A percentile compares a stretch with the other conserved stretches of the same genome.
These are phyloP conservation scores for Drosophila orosa DNA, from an alignment of 1,140 invertebrate species.

Conservation along the genomic window DNA sequence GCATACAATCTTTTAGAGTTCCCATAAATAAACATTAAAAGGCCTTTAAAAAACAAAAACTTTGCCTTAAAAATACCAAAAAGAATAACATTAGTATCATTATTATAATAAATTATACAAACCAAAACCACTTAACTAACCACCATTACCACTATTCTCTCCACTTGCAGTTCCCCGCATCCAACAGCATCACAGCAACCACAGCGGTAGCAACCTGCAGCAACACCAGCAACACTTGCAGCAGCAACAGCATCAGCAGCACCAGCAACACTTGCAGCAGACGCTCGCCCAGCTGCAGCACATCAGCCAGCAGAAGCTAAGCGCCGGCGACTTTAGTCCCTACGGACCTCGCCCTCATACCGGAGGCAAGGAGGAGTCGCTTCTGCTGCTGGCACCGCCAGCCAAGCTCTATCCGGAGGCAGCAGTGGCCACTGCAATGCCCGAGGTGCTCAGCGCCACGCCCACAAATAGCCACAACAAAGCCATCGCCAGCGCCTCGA, in stretches of 20 bases:
- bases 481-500: slow-evolving; percentile 49
- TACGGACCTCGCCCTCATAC: slow-evolving; percentile 34
- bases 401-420: slow-evolving; percentile 25
- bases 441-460: slow-evolving; percentile 66
- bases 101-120: background rate
- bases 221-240: slow-evolving; percentile 31
- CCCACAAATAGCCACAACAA: slow-evolving; percentile 70
- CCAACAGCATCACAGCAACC: slow-evolving; percentile 5
- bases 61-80: background rate
- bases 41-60: background rate
- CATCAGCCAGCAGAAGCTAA: slow-evolving; percentile 30
- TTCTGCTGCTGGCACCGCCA: slow-evolving; percentile 27
- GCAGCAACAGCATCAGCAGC: slow-evolving; percentile 26
- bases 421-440: slow-evolving; percentile 45
- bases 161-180: slow-evolving; percentile 28
- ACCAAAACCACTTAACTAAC: background rate
- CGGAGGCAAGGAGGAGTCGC: slow-evolving; percentile 29
- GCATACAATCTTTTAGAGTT: background rate
- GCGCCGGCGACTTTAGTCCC: slow-evolving; percentile 19
- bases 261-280: slow-evolving; percentile 35
- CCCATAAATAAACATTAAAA: background rate
- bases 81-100: too few relatives aligned
- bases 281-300: slow-evolving; percentile 35
- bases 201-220: slow-evolving; percentile 11
- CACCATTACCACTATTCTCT: background rate